Percentiles rank a stretch among this genome's conserved stretches.
These are phyloP conservation scores for Lepus europaeus DNA, from an alignment of 2,113 vertebrate species.

Conservation along the genomic window DNA sequence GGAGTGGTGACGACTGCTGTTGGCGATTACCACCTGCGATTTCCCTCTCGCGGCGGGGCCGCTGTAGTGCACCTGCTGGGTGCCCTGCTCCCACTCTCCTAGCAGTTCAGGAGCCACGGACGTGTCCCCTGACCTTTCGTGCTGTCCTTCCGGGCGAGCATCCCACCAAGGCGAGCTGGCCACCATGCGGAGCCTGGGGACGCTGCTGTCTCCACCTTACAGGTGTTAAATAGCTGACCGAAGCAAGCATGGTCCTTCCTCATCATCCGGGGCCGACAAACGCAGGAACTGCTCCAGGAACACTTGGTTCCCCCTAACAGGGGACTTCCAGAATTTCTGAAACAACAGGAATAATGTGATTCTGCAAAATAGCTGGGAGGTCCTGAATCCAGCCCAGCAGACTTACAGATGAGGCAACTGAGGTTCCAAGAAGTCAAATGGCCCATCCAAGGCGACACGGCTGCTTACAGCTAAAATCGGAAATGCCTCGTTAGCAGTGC, in stretches of 20 bases:
- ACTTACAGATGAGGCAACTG: constrained; percentile 47
- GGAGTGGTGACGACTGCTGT: neutral
- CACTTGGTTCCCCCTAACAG: neutral
- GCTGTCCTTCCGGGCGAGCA: neutral
- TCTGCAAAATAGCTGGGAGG: neutral
- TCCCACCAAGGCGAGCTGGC: neutral
- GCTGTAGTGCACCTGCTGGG: neutral
- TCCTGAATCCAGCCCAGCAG: neutral
- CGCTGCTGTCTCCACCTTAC: neutral
- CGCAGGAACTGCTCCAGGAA: neutral
- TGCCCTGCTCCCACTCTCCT: neutral
- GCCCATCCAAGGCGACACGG: neutral
- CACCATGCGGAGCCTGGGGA: neutral
- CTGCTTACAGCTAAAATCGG: neutral
- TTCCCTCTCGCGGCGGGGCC: neutral
- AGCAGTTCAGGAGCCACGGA: neutral
- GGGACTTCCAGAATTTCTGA: neutral
- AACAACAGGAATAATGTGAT: neutral
- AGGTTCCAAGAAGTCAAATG: neutral
- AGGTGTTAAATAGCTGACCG: neutral
- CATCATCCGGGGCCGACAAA: neutral
- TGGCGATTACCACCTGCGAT: neutral
- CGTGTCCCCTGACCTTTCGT: neutral
- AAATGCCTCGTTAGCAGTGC: neutral
- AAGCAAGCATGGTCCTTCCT: neutral